These are phyloP conservation scores for Leiothrix lutea DNA, from an alignment of 2,113 vertebrate genomes.

Conservation along the genomic window DNA sequence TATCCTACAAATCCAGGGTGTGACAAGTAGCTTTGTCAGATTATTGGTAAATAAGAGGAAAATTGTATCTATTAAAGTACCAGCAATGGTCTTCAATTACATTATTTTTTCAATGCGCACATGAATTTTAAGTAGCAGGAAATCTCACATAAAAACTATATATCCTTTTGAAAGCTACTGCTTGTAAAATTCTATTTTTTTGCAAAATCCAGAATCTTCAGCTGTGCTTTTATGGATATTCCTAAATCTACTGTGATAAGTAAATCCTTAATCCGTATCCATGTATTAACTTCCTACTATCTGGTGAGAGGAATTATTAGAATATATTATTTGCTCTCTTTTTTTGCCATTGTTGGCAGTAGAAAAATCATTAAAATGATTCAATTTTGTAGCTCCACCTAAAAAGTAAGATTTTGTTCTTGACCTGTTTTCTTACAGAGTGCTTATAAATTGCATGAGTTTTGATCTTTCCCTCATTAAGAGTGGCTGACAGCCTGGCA, in stretches of 20 bases:
- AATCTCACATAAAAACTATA: background rate
- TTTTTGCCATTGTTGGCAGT: background rate
- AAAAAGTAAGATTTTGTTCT: background rate
- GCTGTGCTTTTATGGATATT: background rate
- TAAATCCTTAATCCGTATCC: conserved; percentile 20
- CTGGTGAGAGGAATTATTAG: conserved; percentile 25
- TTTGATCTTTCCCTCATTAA: background rate
- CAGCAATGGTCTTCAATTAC: background rate
- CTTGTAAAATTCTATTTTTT: background rate
- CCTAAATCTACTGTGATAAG: conserved; percentile 18
- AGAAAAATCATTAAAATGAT: conserved; percentile 46
- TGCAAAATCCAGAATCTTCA: background rate
- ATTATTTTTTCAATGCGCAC: background rate
- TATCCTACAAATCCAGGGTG: background rate
- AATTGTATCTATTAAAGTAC: background rate
- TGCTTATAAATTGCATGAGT: background rate
- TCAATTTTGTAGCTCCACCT: background rate
- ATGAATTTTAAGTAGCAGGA: background rate
- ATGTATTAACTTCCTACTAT: conserved; percentile 18
- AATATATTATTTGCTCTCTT: conserved; percentile 11
- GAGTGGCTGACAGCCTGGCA: background rate
- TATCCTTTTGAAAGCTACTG: background rate
- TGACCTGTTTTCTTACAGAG: background rate
- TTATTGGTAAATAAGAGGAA: background rate
- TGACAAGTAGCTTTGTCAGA: background rate